Evolutionary conservation across 2,888 invertebrate species (phyloP).

Genomic region (Tipula unca): DNA sequence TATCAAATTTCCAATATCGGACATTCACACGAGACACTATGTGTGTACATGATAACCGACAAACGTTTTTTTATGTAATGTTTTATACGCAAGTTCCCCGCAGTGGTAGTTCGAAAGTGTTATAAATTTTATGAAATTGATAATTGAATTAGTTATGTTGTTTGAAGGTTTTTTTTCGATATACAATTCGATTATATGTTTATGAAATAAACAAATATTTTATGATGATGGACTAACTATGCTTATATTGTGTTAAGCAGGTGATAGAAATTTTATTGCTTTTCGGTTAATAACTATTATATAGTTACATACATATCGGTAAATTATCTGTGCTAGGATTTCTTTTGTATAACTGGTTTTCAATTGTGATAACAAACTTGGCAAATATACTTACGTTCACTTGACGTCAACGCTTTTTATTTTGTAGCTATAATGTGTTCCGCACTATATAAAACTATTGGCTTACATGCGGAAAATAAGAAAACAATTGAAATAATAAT

Average conservation of each 20-base stretch:
- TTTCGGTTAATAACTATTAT: neutral
- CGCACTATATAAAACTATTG: neutral
- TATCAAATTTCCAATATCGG: neutral
- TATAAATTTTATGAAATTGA: neutral
- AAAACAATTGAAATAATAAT: too few relatives aligned
- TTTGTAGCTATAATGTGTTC: neutral
- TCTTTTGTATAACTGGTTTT: neutral
- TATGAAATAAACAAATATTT: neutral
- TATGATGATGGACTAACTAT: neutral
- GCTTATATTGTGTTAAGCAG: neutral
- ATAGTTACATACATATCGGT: neutral
- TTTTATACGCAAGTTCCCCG: neutral
- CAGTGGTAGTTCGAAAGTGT: neutral
- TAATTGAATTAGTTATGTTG: neutral
- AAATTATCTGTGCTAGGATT: neutral
- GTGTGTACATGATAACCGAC: neutral
- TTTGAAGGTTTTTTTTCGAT: neutral
- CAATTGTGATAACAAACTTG: neutral
- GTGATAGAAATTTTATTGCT: neutral
- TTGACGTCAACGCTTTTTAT: neutral
- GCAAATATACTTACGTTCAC: neutral
- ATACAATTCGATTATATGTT: too few relatives aligned
- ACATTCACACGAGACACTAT: neutral
- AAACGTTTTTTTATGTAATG: neutral
- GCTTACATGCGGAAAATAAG: neutral